A percentile compares a stretch with the other conserved stretches of the same genome.
Evolutionary conservation across 2,888 invertebrate species (phyloP).

Genomic region (Platerodrilus igneus): DNA sequence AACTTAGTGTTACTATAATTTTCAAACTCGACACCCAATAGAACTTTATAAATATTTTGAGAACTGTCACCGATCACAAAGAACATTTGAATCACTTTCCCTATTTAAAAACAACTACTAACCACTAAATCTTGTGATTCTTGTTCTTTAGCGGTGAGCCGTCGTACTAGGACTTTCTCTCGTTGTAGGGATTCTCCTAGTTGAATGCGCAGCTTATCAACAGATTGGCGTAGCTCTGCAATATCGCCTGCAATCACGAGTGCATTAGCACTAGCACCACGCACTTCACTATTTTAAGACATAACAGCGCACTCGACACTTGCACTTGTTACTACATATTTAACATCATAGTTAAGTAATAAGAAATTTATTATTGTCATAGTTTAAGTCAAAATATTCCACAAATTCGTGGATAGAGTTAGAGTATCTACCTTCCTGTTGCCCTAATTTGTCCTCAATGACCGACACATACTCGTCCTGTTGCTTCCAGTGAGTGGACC

Average conservation of each 20-base stretch:
- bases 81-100: constrained; percentile 42
- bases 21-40: too few relatives aligned
- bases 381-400: constrained; percentile 32
- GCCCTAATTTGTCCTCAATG: constrained; percentile 68
- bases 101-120: constrained; percentile 53
- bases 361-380: constrained; percentile 27
- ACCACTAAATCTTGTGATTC: constrained; percentile 95
- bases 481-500: constrained; percentile 66
- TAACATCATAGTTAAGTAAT: constrained; percentile 21
- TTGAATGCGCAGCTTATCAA: constrained; percentile 76
- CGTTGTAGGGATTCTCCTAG: constrained; percentile 82
- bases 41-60: too few relatives aligned
- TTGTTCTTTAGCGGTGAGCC: constrained; percentile 92
- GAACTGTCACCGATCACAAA: too few relatives aligned
- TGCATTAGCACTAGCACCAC: constrained; percentile 31
- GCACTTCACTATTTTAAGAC: constrained; percentile 26
- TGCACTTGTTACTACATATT: constrained; percentile 27
- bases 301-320: constrained; percentile 27
- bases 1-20: too few relatives aligned
- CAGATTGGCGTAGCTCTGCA: constrained; percentile 68
- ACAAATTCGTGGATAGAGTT: constrained; percentile 46
- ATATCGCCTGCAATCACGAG: constrained; percentile 59
- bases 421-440: constrained; percentile 68
- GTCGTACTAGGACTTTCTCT: constrained; percentile 87
- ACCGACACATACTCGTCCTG: constrained; percentile 73